These are phyloP conservation scores for Agrilus planipennis DNA, from an alignment of 1,140 invertebrate species.

Conservation along the genomic window DNA sequence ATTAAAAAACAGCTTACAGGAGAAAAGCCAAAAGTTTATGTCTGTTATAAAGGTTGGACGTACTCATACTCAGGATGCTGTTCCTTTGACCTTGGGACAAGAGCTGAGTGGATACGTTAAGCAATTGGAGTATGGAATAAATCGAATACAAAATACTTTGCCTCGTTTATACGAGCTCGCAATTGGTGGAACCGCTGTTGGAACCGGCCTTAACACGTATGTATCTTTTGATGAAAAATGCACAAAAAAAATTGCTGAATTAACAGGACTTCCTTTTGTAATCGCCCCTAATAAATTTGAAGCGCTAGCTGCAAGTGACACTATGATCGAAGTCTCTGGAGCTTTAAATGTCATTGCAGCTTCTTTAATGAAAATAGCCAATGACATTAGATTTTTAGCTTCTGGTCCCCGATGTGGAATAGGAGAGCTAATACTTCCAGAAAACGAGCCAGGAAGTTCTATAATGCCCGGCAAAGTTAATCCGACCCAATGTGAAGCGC, in stretches of 20 bases:
- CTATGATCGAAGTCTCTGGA: slow-evolving; percentile 88
- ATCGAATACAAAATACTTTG: slow-evolving; percentile 41
- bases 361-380: slow-evolving; percentile 97
- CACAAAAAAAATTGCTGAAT: slow-evolving; percentile 65
- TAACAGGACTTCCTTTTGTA: slow-evolving; percentile 76
- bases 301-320: slow-evolving; percentile 83
- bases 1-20: slow-evolving; percentile 50
- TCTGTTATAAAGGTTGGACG: slow-evolving; percentile 49
- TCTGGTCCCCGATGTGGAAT: slow-evolving; percentile 60
- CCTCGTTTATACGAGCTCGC: slow-evolving; percentile 81
- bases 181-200: slow-evolving; percentile 94
- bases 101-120: slow-evolving; percentile 57
- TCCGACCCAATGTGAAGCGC: slow-evolving; percentile 65
- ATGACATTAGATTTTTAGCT: slow-evolving; percentile 79
- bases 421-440: slow-evolving; percentile 56
- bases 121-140: slow-evolving; percentile 52
- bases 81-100: slow-evolving; percentile 59
- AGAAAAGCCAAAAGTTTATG: slow-evolving; percentile 48
- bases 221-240: slow-evolving; percentile 84
- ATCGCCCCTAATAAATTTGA: slow-evolving; percentile 97
- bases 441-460: slow-evolving; percentile 63
- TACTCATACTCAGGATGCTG: slow-evolving; percentile 62
- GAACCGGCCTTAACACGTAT: slow-evolving; percentile 86
- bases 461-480: slow-evolving; percentile 76
- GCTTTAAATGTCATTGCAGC: slow-evolving; percentile 84